Percentiles rank a stretch among this genome's conserved stretches.
Conservation (phyloP, 1,140 invertebrate species). For the Daktulosphaira vitifoliae region DNA sequence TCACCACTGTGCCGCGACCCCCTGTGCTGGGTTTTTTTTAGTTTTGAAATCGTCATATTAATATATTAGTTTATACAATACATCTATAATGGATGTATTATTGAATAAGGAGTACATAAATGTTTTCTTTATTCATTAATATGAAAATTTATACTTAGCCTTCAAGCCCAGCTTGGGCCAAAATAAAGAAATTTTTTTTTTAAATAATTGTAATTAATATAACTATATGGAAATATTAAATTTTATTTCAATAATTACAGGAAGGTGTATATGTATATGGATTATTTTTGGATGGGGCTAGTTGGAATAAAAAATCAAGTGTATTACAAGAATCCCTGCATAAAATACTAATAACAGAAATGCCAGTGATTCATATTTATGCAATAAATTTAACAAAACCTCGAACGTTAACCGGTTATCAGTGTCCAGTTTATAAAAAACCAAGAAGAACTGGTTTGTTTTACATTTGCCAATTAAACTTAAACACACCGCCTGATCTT, state of each 20-base stretch:
- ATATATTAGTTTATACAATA: too few relatives aligned
- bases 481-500: conserved; percentile 61
- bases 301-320: conserved; percentile 73
- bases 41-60: too few relatives aligned
- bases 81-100: too few relatives aligned
- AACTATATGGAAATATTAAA: neutral
- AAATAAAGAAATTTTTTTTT: too few relatives aligned
- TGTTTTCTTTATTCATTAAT: too few relatives aligned
- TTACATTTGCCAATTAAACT: conserved; percentile 90
- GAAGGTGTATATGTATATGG: conserved; percentile 94
- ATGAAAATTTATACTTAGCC: too few relatives aligned
- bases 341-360: conserved; percentile 84
- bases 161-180: too few relatives aligned
- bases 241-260: conserved; percentile 42
- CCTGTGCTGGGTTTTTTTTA: too few relatives aligned
- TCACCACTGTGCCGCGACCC: too few relatives aligned
- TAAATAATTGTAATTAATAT: too few relatives aligned
- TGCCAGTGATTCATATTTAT: conserved; percentile 94
- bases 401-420: conserved; percentile 81
- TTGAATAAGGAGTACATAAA: too few relatives aligned
- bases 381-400: conserved; percentile 87
- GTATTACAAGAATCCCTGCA: conserved; percentile 86
- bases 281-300: conserved; percentile 87
- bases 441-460: conserved; percentile 85
- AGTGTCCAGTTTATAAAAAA: conserved; percentile 94